Base-by-base conservation (phyloP, 2,113 vertebrate genomes). In the Oreochromis spilurus region DNA sequence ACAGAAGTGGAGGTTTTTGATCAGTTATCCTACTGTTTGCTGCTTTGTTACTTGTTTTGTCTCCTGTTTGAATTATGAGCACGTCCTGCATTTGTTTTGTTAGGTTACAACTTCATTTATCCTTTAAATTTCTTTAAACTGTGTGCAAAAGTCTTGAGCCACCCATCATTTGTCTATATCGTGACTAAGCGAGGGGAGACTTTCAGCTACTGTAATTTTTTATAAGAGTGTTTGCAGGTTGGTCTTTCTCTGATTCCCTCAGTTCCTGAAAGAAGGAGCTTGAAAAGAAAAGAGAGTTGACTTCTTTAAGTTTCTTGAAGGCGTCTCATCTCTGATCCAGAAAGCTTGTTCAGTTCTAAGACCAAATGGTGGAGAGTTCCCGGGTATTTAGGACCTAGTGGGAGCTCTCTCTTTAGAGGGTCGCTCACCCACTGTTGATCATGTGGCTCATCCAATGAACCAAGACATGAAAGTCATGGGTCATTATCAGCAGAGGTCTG, bases 81-180 rank as follows among this genome's bases (percentile, higher is more conserved):
- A 29, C 29, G 21, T 58, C 13, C 55, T 58, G 55, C 55, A 58
- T 58, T 57, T 8, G 6, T 29, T 57, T 0, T 57, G 54, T 29
- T 57, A 13, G 1, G 4, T 57, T 57, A 57, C 54, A 57, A 8
- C 24, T 26, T 26, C 17, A 62, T 3, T 0, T 0, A 62, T 4
- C 58, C 29, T 34, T 62, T 19, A 62, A 6, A 62, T 34, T 0
- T 34, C 29, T 62, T 62, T 62, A 62, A 62, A 62, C 58, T 62
- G 1, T 53, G 50, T 34, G 58, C 58, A 62, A 19, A 62, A 34
- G 58, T 62, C 29, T 62, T 34, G 58, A 62, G 58, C 58, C 29
- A 62, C 58, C 29, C 17, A 62, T 62, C 17, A 36, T 0, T 36
- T 36, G 5, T n/a, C 58, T 62, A 7, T 62, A 36, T n/a, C n/a